A percentile compares a stretch with the other conserved stretches of the same genome.
phyloP scores from a whole-genome alignment of 2,797 vertebrate genomes.

The Cyclopterus lumpus region DNA sequence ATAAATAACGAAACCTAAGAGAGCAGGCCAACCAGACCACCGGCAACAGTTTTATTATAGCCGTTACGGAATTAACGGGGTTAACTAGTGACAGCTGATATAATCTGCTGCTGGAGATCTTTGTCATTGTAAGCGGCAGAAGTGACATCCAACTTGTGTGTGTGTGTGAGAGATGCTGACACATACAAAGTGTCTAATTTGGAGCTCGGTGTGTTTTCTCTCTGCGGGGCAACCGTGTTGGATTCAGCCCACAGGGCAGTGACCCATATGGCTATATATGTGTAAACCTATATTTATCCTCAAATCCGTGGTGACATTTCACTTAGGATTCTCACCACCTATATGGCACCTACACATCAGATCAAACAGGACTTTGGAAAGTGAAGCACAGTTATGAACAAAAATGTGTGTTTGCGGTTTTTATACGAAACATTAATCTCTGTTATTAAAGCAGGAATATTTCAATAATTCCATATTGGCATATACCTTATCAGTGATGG shows the following conservation, averaged over 20 bases:
- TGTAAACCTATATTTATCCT: constrained; percentile 61
- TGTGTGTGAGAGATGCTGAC: too few relatives aligned
- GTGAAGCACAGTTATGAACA: background rate
- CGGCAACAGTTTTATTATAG: background rate
- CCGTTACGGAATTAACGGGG: background rate
- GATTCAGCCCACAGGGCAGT: constrained; percentile 28
- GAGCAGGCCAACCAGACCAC: background rate
- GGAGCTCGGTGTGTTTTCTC: constrained; percentile 12
- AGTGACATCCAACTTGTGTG: background rate
- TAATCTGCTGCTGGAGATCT: background rate
- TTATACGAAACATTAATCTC: background rate
- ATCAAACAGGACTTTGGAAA: background rate
- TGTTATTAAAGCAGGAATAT: background rate
- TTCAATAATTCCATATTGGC: background rate
- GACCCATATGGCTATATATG: constrained; percentile 44
- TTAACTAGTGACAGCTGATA: background rate
- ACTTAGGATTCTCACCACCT: constrained; percentile 9
- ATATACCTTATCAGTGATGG: too few relatives aligned
- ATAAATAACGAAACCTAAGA: background rate
- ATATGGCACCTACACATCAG: background rate
- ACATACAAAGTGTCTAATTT: background rate
- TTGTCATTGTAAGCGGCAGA: background rate
- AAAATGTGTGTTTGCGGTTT: background rate
- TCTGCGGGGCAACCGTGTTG: constrained; percentile 18
- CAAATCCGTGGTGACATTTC: constrained; percentile 23